These are phyloP conservation scores for Sylvicola cinctus DNA, from an alignment of 2,888 invertebrate species.

Conservation along the genomic window DNA sequence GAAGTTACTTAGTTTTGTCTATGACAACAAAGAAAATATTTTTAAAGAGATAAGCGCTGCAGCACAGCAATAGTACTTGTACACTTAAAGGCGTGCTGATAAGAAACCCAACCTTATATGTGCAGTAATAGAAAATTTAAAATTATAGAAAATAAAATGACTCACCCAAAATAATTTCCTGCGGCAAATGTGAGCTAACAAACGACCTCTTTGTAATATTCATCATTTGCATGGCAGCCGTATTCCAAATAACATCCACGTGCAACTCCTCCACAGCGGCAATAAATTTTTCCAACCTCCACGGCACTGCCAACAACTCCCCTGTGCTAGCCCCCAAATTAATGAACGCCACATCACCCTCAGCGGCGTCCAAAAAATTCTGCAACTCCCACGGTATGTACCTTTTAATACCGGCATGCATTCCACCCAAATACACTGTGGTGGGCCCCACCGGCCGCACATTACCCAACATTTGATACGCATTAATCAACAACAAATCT, in stretches of 20 bases:
- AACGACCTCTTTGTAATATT: constrained; percentile 11
- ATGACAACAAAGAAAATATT: too few relatives aligned
- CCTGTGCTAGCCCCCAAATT: constrained; percentile 10
- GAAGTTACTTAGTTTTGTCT: too few relatives aligned
- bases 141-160: not conserved
- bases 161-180: constrained; percentile 12
- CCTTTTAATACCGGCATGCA: constrained; percentile 11
- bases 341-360: constrained; percentile 10
- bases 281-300: constrained; percentile 11
- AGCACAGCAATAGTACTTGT: too few relatives aligned
- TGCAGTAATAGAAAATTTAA: too few relatives aligned
- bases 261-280: constrained; percentile 10
- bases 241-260: constrained; percentile 12
- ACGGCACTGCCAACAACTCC: constrained; percentile 7
- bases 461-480: constrained; percentile 11
- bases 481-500: constrained; percentile 12
- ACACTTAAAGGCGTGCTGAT: too few relatives aligned
- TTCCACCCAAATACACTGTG: constrained; percentile 13
- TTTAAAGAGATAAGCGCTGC: too few relatives aligned
- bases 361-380: constrained; percentile 9
- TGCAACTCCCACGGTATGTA: constrained; percentile 9
- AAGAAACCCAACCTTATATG: too few relatives aligned
- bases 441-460: constrained; percentile 12
- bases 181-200: constrained; percentile 9
- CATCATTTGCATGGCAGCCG: constrained; percentile 8